Evolutionary conservation across 2,113 vertebrate species (phyloP), one percentile per base, ranked within the genome.

Genomic region (Ptilonorhynchus violaceus): DNA sequence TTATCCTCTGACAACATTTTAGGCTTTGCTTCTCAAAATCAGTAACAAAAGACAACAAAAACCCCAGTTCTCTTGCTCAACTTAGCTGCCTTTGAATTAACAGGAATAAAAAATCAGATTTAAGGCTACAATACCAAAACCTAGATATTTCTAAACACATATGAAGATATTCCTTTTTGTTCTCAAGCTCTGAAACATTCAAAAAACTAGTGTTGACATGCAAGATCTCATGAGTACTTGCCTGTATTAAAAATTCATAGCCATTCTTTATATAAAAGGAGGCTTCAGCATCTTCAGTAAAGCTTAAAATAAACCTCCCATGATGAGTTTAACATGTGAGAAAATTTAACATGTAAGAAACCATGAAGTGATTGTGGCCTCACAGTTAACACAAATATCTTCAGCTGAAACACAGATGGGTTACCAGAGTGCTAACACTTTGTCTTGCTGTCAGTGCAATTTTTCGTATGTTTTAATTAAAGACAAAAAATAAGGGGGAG

Each of bases 381-480:
- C 64, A 41, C 60, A 73, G n/a, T 74, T 94, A 88, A 92, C 12
- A 77, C 23, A 94, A 92, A 75, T 33, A 83, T 31, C 56, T 75
- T 88, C 78, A 90, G 81, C 79, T 88, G 90, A 94, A 85, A 93
- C 20, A 94, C 83, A 93, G 89, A 95, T 88, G 62, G 37, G 52
- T 88, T 63, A 87, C 93, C 92, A 91, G 44, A 59, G 75, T 63
- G 69, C 52, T 93, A 81, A 92, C 37, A 42, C 37, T 87, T 42
- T 46, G 21, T 72, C 93, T 67, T 95, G 80, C 52, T 91, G 88
- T 83, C 74, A 81, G 68, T 74, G 60, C 67, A 59, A 39, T 62
- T 94, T 86, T 90, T 67, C 23, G 58, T 74, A 53, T 22, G 46
- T 84, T 91, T 91, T 84, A 94, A 89, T 69, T 73, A 60, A 80